A percentile compares a stretch with the other conserved stretches of the same genome.
Conservation (phyloP, 1,140 invertebrate genomes). For the Bombus difficillimus region DNA sequence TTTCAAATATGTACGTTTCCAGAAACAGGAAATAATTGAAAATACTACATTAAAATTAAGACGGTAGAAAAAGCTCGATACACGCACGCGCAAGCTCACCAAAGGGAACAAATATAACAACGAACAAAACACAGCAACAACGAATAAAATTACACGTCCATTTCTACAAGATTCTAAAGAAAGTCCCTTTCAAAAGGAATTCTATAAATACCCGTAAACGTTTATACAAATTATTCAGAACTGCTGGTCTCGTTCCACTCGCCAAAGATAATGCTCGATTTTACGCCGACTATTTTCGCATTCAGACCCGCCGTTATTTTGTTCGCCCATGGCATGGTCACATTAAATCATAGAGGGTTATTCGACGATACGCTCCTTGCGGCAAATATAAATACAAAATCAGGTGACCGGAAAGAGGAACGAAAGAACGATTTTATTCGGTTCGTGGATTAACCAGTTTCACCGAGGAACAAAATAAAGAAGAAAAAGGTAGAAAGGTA, state of each 20-base stretch:
- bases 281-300: not conserved
- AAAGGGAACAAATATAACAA: too few relatives aligned
- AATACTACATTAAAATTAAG: not conserved
- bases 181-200: too few relatives aligned
- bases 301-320: too few relatives aligned
- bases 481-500: not conserved
- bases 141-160: too few relatives aligned
- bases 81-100: too few relatives aligned
- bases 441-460: constrained; percentile 5
- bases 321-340: too few relatives aligned
- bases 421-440: constrained; percentile 9
- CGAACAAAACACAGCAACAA: too few relatives aligned
- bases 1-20: not conserved
- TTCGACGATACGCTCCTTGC: not conserved
- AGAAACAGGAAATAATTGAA: not conserved
- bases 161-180: too few relatives aligned
- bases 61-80: too few relatives aligned
- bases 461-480: not conserved
- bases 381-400: not conserved
- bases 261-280: not conserved
- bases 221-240: not conserved
- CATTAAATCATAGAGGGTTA: constrained; percentile 27
- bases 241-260: not conserved
- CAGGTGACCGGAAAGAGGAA: constrained; percentile 5
- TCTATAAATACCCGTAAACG: too few relatives aligned